phyloP scores from a whole-genome alignment of 2,888 invertebrate genomes.

The Melinaea menophilus region DNA sequence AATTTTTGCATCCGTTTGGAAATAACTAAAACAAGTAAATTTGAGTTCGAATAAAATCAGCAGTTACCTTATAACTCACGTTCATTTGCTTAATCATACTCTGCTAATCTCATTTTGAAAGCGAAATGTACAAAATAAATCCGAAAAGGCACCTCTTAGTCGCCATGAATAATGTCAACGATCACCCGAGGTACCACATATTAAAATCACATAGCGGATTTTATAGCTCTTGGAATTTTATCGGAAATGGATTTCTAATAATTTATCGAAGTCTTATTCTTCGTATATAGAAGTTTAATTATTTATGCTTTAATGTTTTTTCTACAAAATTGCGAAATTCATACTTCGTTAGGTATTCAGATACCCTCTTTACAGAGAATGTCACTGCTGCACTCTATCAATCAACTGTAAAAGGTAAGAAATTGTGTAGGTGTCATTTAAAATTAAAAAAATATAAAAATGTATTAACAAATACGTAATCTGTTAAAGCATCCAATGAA shows the following conservation, averaged over 20 bases:
- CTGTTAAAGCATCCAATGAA: no score
- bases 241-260: conserved; percentile 14
- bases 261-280: conserved; percentile 9
- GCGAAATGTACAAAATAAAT: conserved; percentile 37
- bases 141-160: conserved; percentile 34
- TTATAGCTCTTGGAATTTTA: conserved; percentile 41
- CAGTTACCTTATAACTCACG: conserved; percentile 26
- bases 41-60: conserved; percentile 26
- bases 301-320: no score
- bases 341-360: no score
- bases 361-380: no score
- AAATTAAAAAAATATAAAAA: no score
- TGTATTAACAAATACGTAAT: no score
- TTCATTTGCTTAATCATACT: conserved; percentile 30
- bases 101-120: conserved; percentile 31
- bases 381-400: no score
- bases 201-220: conserved; percentile 61
- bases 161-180: conserved; percentile 62
- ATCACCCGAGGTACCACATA: conserved; percentile 54
- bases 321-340: no score
- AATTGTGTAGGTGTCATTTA: no score
- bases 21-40: conserved; percentile 14
- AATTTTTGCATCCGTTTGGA: neutral
- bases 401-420: no score
- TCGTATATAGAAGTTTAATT: neutral